These are phyloP conservation scores for Metalampra italica DNA, from an alignment of 2,888 invertebrate genomes.

Conservation along the genomic window DNA sequence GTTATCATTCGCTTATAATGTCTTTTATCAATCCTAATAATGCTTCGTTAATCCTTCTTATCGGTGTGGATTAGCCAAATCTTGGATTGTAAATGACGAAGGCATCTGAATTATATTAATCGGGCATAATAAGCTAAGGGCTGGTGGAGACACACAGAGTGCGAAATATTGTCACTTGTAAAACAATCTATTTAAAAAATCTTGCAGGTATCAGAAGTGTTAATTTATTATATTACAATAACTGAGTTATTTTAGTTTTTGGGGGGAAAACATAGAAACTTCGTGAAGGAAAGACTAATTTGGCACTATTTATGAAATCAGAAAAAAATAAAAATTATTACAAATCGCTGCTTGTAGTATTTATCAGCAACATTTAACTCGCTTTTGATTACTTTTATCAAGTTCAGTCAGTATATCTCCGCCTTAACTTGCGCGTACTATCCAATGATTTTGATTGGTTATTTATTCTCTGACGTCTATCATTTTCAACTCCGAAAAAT, in stretches of 20 bases:
- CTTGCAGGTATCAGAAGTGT: too few relatives aligned
- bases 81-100: constrained; percentile 50
- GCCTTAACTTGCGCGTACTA: constrained; percentile 14
- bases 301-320: too few relatives aligned
- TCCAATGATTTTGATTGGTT: constrained; percentile 17
- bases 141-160: neutral
- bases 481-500: neutral
- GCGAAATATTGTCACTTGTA: neutral
- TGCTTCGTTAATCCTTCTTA: constrained; percentile 56
- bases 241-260: too few relatives aligned
- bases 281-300: too few relatives aligned
- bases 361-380: too few relatives aligned
- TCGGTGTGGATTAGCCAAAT: constrained; percentile 55
- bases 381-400: neutral
- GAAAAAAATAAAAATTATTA: too few relatives aligned
- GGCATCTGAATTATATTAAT: constrained; percentile 4
- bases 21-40: constrained; percentile 58
- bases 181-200: neutral
- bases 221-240: too few relatives aligned
- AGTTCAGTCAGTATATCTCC: neutral
- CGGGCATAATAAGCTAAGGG: neutral
- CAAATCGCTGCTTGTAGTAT: too few relatives aligned
- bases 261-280: too few relatives aligned
- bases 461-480: neutral
- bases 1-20: constrained; percentile 68